Percentiles rank a stretch among this genome's conserved stretches.
These are phyloP conservation scores for Hypomesus transpacificus DNA, from an alignment of 2,113 vertebrate species.

Conservation along the genomic window DNA sequence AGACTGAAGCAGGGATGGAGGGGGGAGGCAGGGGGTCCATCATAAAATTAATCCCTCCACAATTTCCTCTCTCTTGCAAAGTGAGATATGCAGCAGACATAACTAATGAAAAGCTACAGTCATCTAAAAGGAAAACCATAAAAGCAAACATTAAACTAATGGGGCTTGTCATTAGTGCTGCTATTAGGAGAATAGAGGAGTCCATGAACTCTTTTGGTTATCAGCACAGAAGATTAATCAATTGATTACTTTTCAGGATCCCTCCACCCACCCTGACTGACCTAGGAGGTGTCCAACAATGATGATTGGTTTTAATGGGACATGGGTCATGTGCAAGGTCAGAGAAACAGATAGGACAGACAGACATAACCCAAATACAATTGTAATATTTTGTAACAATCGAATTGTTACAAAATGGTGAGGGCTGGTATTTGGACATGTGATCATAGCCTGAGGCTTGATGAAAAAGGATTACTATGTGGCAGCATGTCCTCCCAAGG, in stretches of 20 bases:
- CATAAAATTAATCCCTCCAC: slow-evolving; percentile 72
- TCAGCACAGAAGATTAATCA: slow-evolving; percentile 51
- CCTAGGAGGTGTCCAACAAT: background rate
- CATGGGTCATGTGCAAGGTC: background rate
- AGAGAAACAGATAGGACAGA: background rate
- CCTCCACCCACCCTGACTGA: slow-evolving; percentile 26
- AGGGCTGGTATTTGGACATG: slow-evolving; percentile 5
- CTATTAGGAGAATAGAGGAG: slow-evolving; percentile 56
- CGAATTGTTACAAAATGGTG: background rate
- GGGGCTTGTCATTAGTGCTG: slow-evolving; percentile 64
- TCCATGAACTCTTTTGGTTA: slow-evolving; percentile 47
- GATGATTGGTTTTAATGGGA: background rate
- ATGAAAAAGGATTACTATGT: slow-evolving; percentile 41
- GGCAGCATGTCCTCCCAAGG: slow-evolving; percentile 30
- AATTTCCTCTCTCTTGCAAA: slow-evolving; percentile 69
- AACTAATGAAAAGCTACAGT: slow-evolving; percentile 68
- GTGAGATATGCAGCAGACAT: slow-evolving; percentile 70
- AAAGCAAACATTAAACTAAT: slow-evolving; percentile 67
- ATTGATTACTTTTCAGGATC: slow-evolving; percentile 23
- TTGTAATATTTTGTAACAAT: background rate
- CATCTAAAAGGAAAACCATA: slow-evolving; percentile 66
- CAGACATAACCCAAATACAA: background rate
- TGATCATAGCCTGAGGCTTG: slow-evolving; percentile 47
- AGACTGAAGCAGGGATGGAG: slow-evolving; percentile 28
- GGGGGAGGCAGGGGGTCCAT: slow-evolving; percentile 65